Evolutionary conservation across 2,797 vertebrate species (phyloP), one percentile per base, ranked within the genome.

Genomic region (Novumbra hubbsi): DNA sequence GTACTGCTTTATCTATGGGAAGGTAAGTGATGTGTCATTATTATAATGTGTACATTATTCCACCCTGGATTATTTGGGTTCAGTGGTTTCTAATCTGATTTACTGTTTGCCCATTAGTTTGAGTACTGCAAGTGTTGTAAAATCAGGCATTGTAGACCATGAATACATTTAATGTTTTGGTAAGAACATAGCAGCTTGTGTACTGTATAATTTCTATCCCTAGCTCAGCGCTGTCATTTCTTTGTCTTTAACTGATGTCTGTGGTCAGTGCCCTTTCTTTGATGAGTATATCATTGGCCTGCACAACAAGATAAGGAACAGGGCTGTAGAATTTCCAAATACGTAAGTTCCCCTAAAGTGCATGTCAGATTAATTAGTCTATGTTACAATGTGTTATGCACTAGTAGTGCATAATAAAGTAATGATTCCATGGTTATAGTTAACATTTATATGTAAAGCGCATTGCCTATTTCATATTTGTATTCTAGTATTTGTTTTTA

Each of bases 1-100:
- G 24, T 97, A 94, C 91, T 98, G 97, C 88, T 98, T 99, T 81
- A 93, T 98, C 75, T 95, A 94, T 0, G 98, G 97, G 73, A 96
- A 93, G 96, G 97, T 98, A 87, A 93, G 92, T 55, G 24, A 38
- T 24, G 38, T 48, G 12, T 21, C 69, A 15, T 27, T 57, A 57
- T 68, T 17, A 0, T 24, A 7, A 70, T 69, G 45, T 69, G 24
- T 48, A 55, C 68, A 1, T 3, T 30, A 50, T 30, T 55, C 50
- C 24, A 7, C 24, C 30, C 27, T n/a, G 27, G 17, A 27, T 52
- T 3, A 52, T 70, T 7, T 52, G 19, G 27, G 11, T n/a, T 19
- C n/a, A 28, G 19, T 49, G 5, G 17, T 48, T 68, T 21, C 38
- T 48, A 45, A 49, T 21, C 38, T 68, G 66, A 24, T 17, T 69